Base-by-base conservation (phyloP, 2,797 vertebrate species). In the Hoplostethus mediterraneus region DNA sequence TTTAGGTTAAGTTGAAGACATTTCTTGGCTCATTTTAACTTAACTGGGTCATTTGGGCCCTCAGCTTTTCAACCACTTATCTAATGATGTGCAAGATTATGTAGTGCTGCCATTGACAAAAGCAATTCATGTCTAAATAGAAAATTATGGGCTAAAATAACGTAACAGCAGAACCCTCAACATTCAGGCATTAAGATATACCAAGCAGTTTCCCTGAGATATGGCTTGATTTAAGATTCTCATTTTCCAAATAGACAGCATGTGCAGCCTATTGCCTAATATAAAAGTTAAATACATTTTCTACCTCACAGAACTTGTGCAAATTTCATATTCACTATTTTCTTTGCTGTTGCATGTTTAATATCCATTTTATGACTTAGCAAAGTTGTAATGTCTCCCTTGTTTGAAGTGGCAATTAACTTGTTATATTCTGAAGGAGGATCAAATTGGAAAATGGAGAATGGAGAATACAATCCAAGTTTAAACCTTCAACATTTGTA, bases 1-100 rank as follows among this genome's bases (percentile, higher is more conserved):
- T 74, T 47, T 75, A 75, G 66, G 62, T 48, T 64, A 64, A 75
- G 76, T 77, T 73, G 78, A 80, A 80, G 51, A 45, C 70, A 69
- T 70, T 77, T 44, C 58, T 54, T 77, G 60, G 65, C 73, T 77
- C 25, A 79, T 63, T 81, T 64, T 58, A 77, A 66, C 61, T 65
- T 40, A 73, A 79, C 78, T 53, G 71, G 66, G 61, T 69, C 33
- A 66, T 69, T 83, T 65, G 51, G 45, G 47, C 55, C 63, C 48
- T 58, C 42, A 69, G 69, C 71, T 74, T 73, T 71, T 82, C 62
- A 28, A 80, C 49, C 40, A 54, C 17, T 33, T 40, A 64, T 63
- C 49, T 61, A 65, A 79, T 65, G 66, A 77, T 66, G 49, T 63
- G 40, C 73, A 79, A 42, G 45, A 75, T 71, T 48, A 63, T 62